Conservation (phyloP, 2,797 vertebrate species). For the Tamandua tetradactyla region DNA sequence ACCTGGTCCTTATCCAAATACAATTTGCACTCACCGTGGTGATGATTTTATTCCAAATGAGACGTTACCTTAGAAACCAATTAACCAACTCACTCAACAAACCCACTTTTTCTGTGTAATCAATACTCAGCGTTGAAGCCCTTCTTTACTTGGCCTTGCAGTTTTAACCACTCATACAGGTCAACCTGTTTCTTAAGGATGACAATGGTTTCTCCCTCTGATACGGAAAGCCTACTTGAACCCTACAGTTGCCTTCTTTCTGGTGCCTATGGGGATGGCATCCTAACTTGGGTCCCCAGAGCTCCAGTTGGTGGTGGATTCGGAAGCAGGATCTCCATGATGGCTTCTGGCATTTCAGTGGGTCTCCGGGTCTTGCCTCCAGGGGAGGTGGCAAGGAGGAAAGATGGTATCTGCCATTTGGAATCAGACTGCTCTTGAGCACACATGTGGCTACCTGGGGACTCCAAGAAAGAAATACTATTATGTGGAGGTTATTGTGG, state of each 20-base stretch:
- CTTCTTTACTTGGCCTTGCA: slow-evolving; percentile 29
- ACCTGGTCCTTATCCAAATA: neutral
- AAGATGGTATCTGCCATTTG: neutral
- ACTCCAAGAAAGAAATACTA: neutral
- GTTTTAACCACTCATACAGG: neutral
- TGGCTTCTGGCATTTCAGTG: neutral
- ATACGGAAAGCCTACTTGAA: neutral
- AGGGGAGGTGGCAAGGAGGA: neutral
- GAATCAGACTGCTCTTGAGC: neutral
- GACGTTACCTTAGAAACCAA: slow-evolving; percentile 75
- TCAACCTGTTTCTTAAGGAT: neutral
- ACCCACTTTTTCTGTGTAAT: slow-evolving; percentile 69
- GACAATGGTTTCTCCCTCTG: neutral
- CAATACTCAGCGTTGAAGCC: slow-evolving; percentile 63
- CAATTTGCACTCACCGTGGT: neutral
- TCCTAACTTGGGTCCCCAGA: accelerated
- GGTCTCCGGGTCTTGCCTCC: neutral
- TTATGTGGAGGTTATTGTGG: neutral
- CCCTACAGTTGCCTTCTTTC: neutral
- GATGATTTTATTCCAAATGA: slow-evolving; percentile 63
- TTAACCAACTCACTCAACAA: slow-evolving; percentile 73
- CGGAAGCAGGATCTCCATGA: neutral
- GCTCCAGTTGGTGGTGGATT: neutral
- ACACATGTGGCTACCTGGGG: neutral
- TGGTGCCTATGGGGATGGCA: neutral